Evolutionary conservation across 2,797 vertebrate species (phyloP).

Genomic region (Myiothlypis chrysogaster): DNA sequence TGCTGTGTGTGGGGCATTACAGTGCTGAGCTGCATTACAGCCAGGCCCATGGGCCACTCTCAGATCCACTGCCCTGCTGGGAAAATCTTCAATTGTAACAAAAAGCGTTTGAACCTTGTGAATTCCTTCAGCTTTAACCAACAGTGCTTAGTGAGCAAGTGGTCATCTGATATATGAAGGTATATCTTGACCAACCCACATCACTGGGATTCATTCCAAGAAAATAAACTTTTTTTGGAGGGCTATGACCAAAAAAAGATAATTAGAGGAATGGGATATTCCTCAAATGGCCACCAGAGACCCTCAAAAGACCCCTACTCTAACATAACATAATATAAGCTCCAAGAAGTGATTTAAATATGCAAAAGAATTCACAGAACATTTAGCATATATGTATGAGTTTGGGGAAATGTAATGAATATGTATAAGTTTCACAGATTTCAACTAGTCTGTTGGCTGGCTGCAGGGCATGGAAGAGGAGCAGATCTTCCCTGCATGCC

Average conservation of each 20-base stretch:
- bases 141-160: rapidly evolving
- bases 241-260: neutral
- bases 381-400: neutral
- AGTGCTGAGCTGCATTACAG: rapidly evolving
- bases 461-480: neutral
- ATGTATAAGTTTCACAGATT: neutral
- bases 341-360: neutral
- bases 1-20: neutral
- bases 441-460: neutral
- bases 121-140: neutral
- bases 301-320: neutral
- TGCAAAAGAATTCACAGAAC: neutral
- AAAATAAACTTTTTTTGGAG: neutral
- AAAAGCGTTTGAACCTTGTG: rapidly evolving
- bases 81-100: neutral
- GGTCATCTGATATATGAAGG: neutral
- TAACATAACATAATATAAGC: neutral
- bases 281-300: neutral
- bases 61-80: neutral
- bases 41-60: neutral
- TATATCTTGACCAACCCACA: neutral
- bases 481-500: neutral
- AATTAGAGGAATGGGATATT: neutral
- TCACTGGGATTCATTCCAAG: neutral
- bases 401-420: neutral